Conservation (phyloP, 2,888 invertebrate species). For the Stomorhina lunata region DNA sequence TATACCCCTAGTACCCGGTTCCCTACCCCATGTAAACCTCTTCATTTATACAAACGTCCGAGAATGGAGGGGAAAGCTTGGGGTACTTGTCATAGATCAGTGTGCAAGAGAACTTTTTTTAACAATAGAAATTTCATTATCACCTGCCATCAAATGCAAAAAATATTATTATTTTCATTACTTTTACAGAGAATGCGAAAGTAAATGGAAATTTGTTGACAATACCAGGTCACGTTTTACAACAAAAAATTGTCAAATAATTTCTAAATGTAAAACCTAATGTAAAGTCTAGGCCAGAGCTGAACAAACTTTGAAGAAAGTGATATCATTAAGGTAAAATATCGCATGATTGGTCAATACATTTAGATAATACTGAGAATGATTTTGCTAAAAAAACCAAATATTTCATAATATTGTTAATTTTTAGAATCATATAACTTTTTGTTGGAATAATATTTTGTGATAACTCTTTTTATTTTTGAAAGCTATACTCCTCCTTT, state of each 20-base stretch:
- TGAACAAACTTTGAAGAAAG: slow-evolving; percentile 1
- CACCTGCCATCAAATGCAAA: slow-evolving; percentile 42
- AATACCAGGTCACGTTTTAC: neutral
- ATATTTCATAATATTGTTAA: too few species aligned
- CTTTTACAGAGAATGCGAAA: neutral
- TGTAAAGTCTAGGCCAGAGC: slow-evolving; percentile 44
- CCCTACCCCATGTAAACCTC: too few species aligned
- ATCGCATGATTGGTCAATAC: too few species aligned
- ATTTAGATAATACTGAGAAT: too few species aligned
- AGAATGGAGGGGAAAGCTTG: neutral
- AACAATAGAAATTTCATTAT: slow-evolving; percentile 42
- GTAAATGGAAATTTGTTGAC: slow-evolving; percentile 20
- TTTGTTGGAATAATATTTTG: too few species aligned
- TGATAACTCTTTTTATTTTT: too few species aligned
- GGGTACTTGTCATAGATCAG: slow-evolving; percentile 21
- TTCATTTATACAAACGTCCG: too few species aligned
- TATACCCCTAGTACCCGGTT: too few species aligned
- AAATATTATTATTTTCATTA: slow-evolving; percentile 24
- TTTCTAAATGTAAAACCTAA: slow-evolving; percentile 14
- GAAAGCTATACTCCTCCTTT: too few species aligned
- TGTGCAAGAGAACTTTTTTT: neutral
- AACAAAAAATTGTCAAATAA: neutral
- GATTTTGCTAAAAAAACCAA: too few species aligned
- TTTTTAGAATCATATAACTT: too few species aligned
- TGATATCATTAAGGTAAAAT: too few species aligned